Base-by-base conservation (phyloP, 2,797 vertebrate genomes). In the Forpus xanthops region DNA sequence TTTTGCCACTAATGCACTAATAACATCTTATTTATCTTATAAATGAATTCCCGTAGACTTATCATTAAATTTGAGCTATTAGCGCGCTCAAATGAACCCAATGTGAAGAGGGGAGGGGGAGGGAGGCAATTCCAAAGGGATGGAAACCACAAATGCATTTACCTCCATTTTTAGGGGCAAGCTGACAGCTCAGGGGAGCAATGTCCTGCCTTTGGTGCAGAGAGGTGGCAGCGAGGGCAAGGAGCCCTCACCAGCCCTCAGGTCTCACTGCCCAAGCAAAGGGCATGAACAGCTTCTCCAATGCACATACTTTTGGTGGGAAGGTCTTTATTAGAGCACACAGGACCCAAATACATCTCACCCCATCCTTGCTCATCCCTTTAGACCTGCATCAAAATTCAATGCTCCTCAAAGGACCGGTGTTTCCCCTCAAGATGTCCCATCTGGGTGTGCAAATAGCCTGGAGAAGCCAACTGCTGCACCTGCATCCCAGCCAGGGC, bases 11-110 rank as follows among this genome's bases (percentile, higher is more conserved):
- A 96, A 94, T 84, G 93, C 91, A 95, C 95, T 97, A 97, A 98
- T 97, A 98, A 97, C 97, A 94, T 97, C 97, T 98, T 98, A 97
- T 97, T 98, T 98, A 97, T 96, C 97, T 98, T 97, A 95, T 93
- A 97, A 98, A 98, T 98, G 94, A 96, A 97, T 96, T 96, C 96
- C 11, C 61, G 96, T 93, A 83, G 96, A 94, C 97, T 98, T 98
- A 98, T 97, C 97, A 96, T 97, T 97, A 97, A 96, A 97, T 97
- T 96, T 95, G 90, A 97, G 97, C 97, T 97, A 97, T 97, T 98
- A 97, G 94, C 86, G 49, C 70, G 66, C 94, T 90, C 96, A 96
- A 96, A 80, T 85, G 95, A 97, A 95, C 91, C 66, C 84, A 86
- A 90, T 1, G n/a, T 53, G 70, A 91, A 83, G 83, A 53, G 49